Conservation (phyloP, 2,113 vertebrate species). For the Muntiacus reevesi region DNA sequence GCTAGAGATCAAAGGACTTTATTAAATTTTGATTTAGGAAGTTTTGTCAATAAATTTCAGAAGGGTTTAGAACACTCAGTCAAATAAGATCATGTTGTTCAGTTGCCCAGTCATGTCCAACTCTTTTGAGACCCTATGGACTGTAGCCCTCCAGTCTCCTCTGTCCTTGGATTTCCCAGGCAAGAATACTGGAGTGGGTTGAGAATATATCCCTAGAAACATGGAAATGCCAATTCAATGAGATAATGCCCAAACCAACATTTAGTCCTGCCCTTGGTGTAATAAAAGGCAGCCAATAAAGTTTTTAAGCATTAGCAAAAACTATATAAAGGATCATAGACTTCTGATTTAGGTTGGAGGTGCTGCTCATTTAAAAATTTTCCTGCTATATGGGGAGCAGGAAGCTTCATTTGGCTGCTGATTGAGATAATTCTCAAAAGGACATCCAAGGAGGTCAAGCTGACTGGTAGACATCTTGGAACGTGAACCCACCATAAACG, state of each 20-base stretch:
- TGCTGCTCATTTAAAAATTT: neutral
- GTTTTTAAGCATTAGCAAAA: conserved; percentile 9
- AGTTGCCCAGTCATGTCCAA: neutral
- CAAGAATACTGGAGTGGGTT: neutral
- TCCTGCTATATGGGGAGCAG: neutral
- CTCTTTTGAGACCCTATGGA: neutral
- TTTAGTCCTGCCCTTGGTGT: neutral
- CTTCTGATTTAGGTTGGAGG: neutral
- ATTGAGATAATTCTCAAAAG: neutral
- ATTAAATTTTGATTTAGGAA: neutral
- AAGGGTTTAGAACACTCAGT: neutral
- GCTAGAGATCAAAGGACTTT: neutral
- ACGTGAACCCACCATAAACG: neutral
- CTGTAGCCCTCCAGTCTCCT: neutral
- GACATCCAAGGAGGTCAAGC: neutral
- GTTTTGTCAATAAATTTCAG: neutral
- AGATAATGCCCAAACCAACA: neutral
- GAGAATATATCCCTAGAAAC: neutral
- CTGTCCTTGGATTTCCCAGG: neutral
- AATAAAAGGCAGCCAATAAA: neutral
- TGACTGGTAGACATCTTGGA: neutral
- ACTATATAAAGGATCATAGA: neutral
- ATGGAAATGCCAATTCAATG: neutral
- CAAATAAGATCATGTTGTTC: neutral
- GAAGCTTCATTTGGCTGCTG: neutral